Evolutionary conservation across 2,113 vertebrate species (phyloP), one percentile per base, ranked within the genome.

Genomic region (Galbula dea): DNA sequence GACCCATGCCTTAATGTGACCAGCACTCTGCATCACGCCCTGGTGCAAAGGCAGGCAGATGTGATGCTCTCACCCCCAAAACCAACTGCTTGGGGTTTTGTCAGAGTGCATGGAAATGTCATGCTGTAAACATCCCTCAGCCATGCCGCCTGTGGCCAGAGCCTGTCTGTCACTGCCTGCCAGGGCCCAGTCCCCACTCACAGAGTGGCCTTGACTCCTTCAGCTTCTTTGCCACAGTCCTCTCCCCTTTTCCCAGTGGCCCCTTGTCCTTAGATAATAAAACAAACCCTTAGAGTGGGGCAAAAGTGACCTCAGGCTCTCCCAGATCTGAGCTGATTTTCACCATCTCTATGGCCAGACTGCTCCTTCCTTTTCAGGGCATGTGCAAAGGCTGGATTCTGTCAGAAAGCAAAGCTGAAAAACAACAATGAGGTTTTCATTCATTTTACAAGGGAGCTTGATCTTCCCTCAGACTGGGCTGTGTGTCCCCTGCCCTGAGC

Each of bases 51-150:
- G 66, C 83, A 52, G 86, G 49, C 79, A 86, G 79, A 39, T 4
- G 4, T 6, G 67, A 79, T 2, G 15, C 37, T 41, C 49, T 41
- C 7, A 2, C 43, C 71, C 82, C 83, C 51, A 45, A 91, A 88
- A 74, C 46, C 32, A 80, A 30, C 36, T 3, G 12, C 19, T 43
- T 36, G 37, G 23, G 23, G 15, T 41, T 32, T 66, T 8, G 7
- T 7, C 62, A 15, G 48, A 43, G 79, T 29, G 72, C 39, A 63
- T 26, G 88, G 26, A 95, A 94, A 96, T 91, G 92, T 96, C 93
- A 83, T 3, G 24, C 19, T 83, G 72, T 72, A 75, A 94, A 95
- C 88, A 90, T 13, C 39, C 68, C 62, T 24, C 67, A 11, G 67
- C 3, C 72, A 29, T 45, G 48, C 54, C 15, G 83, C 55, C 80